phyloP scores from a whole-genome alignment of 2,797 vertebrate species.

The Spheniscus humboldti region DNA sequence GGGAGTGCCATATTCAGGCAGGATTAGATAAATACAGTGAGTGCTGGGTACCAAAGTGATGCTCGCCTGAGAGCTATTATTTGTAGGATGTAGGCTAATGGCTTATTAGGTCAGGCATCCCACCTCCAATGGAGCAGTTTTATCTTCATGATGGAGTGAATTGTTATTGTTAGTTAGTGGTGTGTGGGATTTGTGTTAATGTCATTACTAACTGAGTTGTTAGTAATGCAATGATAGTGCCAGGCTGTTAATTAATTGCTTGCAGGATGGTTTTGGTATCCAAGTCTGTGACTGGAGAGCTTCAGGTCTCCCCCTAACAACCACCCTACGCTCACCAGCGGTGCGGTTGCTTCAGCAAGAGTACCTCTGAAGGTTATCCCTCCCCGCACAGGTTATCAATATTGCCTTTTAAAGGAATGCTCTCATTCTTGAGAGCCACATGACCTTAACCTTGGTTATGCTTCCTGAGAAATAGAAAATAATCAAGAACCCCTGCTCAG shows the following conservation, averaged over 20 bases:
- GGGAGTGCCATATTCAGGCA: neutral
- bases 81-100: neutral
- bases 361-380: neutral
- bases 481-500: neutral
- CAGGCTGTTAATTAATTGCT: neutral
- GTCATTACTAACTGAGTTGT: neutral
- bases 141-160: neutral
- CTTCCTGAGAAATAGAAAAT: neutral
- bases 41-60: neutral
- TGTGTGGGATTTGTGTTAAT: neutral
- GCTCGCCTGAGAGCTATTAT: neutral
- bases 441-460: neutral
- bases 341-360: neutral
- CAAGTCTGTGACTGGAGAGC: neutral
- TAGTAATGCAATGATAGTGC: neutral
- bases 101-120: neutral
- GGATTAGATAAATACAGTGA: neutral
- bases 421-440: neutral
- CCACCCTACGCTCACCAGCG: neutral
- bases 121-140: neutral
- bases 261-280: neutral
- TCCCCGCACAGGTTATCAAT: neutral
- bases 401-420: neutral
- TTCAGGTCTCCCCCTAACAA: neutral
- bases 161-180: neutral